Base-by-base conservation (phyloP, 2,888 invertebrate genomes). In the Micoletzkya japonica region DNA sequence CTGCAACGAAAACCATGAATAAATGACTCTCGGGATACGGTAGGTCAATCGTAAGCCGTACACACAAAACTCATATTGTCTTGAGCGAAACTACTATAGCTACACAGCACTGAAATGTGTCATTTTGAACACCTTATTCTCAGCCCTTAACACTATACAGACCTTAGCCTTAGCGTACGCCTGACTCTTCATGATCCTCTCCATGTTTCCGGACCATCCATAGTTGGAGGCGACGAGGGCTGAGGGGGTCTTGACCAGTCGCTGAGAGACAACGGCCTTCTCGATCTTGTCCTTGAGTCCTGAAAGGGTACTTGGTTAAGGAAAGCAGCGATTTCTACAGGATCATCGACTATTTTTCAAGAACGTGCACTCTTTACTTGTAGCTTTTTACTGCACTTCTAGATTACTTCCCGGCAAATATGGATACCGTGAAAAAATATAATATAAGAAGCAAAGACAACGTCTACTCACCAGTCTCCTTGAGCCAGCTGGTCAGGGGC, bases 171-270 rank as follows among this genome's bases (percentile, higher is more conserved):
- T 97, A 87, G 95, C 94, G 87, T 97, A 96, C 24, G 97, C 95
- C 88, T 98, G 97, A 7, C 88, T 86, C 73, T 86, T 87, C 75
- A 96, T 95, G 77, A 97, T 90, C 63, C 97, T 90, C 89, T 97
- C 97, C 97, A 98, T 97, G 88, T 97, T 97, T 83, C 96, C 97
- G 81, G 96, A 95, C 96, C 96, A 97, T 79, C 96, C 96, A 88
- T 94, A 97, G 89, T 93, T 91, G 73, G 93, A 92, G 77, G 97
- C 97, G 60, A 96, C 94, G 66, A 98, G 89, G 66, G 95, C 97
- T 87, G 95, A 95, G 0, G 97, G 97, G 7, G 96, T 95, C 84
- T 91, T 91, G 73, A 91, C 90, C 71, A 97, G 89, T 71, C 95
- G 90, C 81, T 95, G 93, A 2, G 95, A 95, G 32, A 96, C 89